Conservation (phyloP, 2,797 vertebrate genomes). For the Chelidonichthys spinosus region DNA sequence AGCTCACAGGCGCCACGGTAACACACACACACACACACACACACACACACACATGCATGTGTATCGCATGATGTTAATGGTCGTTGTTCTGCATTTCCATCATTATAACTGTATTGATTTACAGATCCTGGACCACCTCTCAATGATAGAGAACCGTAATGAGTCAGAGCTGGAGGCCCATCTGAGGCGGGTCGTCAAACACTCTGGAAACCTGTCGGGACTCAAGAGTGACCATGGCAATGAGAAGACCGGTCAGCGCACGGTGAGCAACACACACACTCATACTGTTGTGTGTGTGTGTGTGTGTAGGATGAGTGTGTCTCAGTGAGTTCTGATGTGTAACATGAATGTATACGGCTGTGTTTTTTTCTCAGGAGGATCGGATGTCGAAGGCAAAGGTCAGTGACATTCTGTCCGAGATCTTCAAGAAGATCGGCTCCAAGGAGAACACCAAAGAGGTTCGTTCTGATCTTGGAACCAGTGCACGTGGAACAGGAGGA, state of each 20-base stretch:
- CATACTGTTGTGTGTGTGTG: too few relatives aligned
- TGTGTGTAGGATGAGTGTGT: background rate
- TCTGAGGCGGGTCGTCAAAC: slow-evolving; percentile 92
- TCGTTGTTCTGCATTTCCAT: background rate
- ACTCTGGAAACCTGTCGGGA: slow-evolving; percentile 88
- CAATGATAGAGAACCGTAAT: slow-evolving; percentile 98
- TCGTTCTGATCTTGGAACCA: background rate
- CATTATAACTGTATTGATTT: background rate
- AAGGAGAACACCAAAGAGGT: slow-evolving; percentile 99
- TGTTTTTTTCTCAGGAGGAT: slow-evolving; percentile 87
- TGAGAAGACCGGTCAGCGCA: slow-evolving; percentile 90
- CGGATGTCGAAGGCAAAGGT: slow-evolving; percentile 96
- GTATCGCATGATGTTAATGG: background rate
- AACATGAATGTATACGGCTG: background rate
- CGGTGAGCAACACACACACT: slow-evolving; percentile 33
- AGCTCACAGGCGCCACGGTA: slow-evolving; percentile 94
- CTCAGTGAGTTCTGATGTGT: background rate
- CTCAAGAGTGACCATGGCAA: slow-evolving; percentile 91
- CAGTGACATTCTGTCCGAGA: slow-evolving; percentile 96
- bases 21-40: background rate
- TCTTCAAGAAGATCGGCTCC: slow-evolving; percentile 99
- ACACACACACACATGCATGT: background rate
- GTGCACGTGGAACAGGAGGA: background rate
- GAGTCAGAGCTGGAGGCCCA: slow-evolving; percentile 96
- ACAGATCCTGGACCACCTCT: slow-evolving; percentile 96